These are phyloP conservation scores for Pocillopora meandrina DNA, from an alignment of 92 coral and sea anemone species.

Conservation along the genomic window DNA sequence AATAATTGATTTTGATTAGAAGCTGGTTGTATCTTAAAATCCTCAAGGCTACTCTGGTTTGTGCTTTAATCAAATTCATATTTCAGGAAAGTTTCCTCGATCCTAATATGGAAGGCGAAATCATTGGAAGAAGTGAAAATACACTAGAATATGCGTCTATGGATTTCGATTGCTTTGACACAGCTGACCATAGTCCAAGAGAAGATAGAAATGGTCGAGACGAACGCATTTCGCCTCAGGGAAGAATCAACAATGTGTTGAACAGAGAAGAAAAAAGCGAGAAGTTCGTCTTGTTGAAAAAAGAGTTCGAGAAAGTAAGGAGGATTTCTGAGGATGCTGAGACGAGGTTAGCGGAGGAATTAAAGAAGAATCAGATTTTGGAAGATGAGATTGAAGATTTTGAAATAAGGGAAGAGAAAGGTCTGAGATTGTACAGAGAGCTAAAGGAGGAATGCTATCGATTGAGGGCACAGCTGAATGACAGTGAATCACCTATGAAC, in stretches of 20 bases:
- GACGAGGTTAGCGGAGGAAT: slow-evolving; percentile 17
- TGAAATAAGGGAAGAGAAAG: slow-evolving; percentile 25
- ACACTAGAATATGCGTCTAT: slow-evolving; percentile 15
- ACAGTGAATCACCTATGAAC: not conserved
- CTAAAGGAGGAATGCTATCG: slow-evolving; percentile 40
- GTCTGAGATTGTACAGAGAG: slow-evolving; percentile 15
- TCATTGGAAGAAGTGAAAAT: slow-evolving; percentile 12
- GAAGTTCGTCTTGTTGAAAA: slow-evolving; percentile 4
- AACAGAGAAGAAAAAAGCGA: not conserved
- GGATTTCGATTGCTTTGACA: not conserved
- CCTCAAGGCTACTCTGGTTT: not conserved
- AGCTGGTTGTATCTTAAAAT: not conserved
- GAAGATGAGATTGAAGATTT: slow-evolving; percentile 26
- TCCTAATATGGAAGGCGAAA: slow-evolving; percentile 14
- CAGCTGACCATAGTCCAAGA: not conserved
- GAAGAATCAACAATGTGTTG: not conserved
- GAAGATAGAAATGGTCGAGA: not conserved
- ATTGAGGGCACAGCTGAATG: slow-evolving; percentile 13
- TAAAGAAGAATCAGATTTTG: slow-evolving; percentile 15
- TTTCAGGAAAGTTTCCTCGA: slow-evolving; percentile 22
- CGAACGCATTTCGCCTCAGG: not conserved
- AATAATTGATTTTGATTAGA: not conserved
- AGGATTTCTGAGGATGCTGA: slow-evolving; percentile 25
- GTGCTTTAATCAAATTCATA: slow-evolving; percentile 16
- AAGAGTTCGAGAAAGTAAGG: slow-evolving; percentile 27